Conservation (phyloP, 2,888 invertebrate genomes). For the Lamellibrachia satsuma region DNA sequence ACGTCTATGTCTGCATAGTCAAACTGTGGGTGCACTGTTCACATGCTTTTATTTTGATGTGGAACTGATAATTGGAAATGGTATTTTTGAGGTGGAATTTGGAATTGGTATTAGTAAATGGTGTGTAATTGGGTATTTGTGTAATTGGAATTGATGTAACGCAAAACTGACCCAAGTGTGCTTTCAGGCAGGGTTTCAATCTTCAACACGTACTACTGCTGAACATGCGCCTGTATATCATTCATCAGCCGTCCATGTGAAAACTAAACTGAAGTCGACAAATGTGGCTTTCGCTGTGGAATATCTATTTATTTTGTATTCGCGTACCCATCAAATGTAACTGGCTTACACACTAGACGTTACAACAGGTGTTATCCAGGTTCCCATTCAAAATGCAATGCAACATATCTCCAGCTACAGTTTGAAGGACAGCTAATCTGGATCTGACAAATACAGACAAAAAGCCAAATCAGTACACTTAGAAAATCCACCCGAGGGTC, state of each 20-base stretch:
- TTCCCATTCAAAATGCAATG: not conserved
- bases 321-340: not conserved
- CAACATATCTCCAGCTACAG: not conserved
- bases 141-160: too few species aligned
- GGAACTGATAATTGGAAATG: too few species aligned
- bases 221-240: not conserved
- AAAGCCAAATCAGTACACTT: slow-evolving; percentile 17
- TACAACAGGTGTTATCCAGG: not conserved
- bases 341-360: not conserved
- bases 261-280: not conserved
- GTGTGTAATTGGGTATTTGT: too few species aligned
- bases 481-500: not conserved
- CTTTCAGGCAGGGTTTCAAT: not conserved
- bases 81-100: too few species aligned
- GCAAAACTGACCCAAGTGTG: not conserved
- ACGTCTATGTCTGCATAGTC: too few species aligned
- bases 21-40: too few species aligned
- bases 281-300: not conserved
- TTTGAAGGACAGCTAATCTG: not conserved
- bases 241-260: not conserved
- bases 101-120: too few species aligned
- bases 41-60: too few species aligned
- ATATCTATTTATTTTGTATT: slow-evolving; percentile 1
- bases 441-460: not conserved
- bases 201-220: not conserved